Percentiles rank a stretch among this genome's conserved stretches.
phyloP scores from a whole-genome alignment of 1,140 invertebrate species.

The Augochlora pura region DNA sequence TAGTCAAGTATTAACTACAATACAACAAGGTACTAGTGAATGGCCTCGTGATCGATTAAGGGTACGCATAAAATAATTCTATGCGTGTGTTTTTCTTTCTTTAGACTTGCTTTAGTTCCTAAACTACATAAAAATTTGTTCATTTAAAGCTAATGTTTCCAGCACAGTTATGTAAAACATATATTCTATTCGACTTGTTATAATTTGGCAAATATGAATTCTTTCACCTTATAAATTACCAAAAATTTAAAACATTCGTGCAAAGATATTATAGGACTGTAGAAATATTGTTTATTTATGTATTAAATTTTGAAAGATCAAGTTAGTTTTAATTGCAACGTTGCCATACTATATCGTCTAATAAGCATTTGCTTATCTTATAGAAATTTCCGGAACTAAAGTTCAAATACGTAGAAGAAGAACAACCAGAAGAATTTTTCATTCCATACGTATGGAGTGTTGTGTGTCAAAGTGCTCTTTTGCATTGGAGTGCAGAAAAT shows the following conservation, averaged over 20 bases:
- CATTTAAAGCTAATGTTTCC: too few species aligned
- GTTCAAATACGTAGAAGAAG: constrained; percentile 99
- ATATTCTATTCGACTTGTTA: too few species aligned
- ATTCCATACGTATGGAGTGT: constrained; percentile 99
- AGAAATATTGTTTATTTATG: neutral
- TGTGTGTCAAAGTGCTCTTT: constrained; percentile 88
- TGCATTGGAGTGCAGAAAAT: constrained; percentile 88
- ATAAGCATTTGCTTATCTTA: constrained; percentile 66
- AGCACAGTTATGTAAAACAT: too few species aligned
- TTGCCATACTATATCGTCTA: constrained; percentile 13
- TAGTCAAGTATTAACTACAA: constrained; percentile 90
- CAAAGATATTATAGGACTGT: too few species aligned
- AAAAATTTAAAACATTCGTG: too few species aligned
- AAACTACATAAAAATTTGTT: neutral
- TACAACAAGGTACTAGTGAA: constrained; percentile 92
- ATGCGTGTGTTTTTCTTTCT: neutral
- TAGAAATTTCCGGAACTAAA: constrained; percentile 99
- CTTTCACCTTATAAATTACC: too few species aligned
- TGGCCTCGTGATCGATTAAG: constrained; percentile 95
- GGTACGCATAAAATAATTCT: constrained; percentile 81
- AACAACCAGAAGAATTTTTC: constrained; percentile 99
- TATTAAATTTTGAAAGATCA: neutral
- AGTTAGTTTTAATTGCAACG: neutral
- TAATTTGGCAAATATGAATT: too few species aligned
- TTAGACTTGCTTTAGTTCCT: neutral